These are phyloP conservation scores for Drosophila barbarae DNA, from an alignment of 2,888 invertebrate species.

Conservation along the genomic window DNA sequence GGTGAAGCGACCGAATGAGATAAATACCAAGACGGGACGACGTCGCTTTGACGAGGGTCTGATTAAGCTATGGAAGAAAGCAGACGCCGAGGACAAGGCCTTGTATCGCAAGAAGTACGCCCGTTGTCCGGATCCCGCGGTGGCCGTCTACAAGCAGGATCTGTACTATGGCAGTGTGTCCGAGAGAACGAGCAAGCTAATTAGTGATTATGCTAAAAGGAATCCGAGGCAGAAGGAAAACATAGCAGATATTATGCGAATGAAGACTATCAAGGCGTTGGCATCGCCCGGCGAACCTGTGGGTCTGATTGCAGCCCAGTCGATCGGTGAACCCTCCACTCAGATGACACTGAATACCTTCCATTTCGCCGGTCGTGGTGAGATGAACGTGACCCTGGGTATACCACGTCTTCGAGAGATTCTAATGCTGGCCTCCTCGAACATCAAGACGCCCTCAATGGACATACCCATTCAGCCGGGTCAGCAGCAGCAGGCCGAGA, in stretches of 20 bases:
- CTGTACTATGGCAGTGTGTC: constrained; percentile 90
- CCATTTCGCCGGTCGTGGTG: constrained; percentile 99
- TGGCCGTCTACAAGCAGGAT: constrained; percentile 86
- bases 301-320: constrained; percentile 94
- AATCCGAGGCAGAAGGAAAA: constrained; percentile 78
- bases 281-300: constrained; percentile 97
- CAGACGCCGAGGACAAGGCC: constrained; percentile 82
- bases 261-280: constrained; percentile 88
- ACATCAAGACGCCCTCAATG: constrained; percentile 97
- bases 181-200: constrained; percentile 87
- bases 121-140: constrained; percentile 87
- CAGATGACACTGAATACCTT: constrained; percentile 99
- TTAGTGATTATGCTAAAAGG: constrained; percentile 83
- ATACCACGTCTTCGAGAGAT: constrained; percentile 98
- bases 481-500: constrained; percentile 83
- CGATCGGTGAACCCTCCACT: constrained; percentile 99
- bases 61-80: constrained; percentile 84
- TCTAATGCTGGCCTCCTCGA: constrained; percentile 95
- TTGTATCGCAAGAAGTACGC: constrained; percentile 79
- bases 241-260: constrained; percentile 86
- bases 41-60: constrained; percentile 83
- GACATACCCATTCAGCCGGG: constrained; percentile 90
- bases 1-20: constrained; percentile 80
- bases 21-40: constrained; percentile 82
- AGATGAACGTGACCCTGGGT: constrained; percentile 99